Conservation (phyloP, 2,888 invertebrate genomes). For the Acrobasis consociella region DNA sequence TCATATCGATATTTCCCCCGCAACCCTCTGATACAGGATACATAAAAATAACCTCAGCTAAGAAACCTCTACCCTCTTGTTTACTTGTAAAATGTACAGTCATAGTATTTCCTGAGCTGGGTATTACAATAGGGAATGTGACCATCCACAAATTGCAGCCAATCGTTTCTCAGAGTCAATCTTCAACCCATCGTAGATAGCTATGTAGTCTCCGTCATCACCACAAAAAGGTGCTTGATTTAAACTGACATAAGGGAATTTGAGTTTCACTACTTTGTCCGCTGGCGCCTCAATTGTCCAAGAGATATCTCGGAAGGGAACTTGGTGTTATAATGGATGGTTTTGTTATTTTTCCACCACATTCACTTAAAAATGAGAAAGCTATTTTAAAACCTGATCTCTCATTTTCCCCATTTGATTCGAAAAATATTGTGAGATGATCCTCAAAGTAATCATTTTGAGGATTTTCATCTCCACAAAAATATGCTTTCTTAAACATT, state of each 20-base stretch:
- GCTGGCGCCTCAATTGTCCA: slow-evolving; percentile 90
- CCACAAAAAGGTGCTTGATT: slow-evolving; percentile 75
- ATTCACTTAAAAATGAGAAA: slow-evolving; percentile 82
- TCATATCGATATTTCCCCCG: slow-evolving; percentile 85
- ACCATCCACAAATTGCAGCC: slow-evolving; percentile 86
- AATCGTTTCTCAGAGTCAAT: slow-evolving; percentile 68
- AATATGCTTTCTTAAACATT: background rate
- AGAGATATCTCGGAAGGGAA: slow-evolving; percentile 70
- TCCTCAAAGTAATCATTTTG: background rate
- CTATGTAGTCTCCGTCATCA: slow-evolving; percentile 79
- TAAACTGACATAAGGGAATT: slow-evolving; percentile 83
- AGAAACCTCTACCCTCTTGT: slow-evolving; percentile 80
- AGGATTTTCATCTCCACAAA: background rate
- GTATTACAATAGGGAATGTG: slow-evolving; percentile 80
- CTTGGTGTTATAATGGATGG: slow-evolving; percentile 83
- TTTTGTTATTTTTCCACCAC: slow-evolving; percentile 88
- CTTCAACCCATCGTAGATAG: slow-evolving; percentile 76
- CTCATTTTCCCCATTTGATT: slow-evolving; percentile 40
- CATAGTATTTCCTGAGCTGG: slow-evolving; percentile 82
- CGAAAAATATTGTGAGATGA: background rate
- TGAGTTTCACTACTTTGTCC: slow-evolving; percentile 84
- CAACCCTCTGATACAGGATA: slow-evolving; percentile 83
- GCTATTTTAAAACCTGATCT: slow-evolving; percentile 81
- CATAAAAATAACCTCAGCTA: slow-evolving; percentile 83
- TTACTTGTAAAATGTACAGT: slow-evolving; percentile 75